These are phyloP conservation scores for Polydrusus pterygomalis DNA, from an alignment of 2,888 invertebrate species.

Conservation along the genomic window DNA sequence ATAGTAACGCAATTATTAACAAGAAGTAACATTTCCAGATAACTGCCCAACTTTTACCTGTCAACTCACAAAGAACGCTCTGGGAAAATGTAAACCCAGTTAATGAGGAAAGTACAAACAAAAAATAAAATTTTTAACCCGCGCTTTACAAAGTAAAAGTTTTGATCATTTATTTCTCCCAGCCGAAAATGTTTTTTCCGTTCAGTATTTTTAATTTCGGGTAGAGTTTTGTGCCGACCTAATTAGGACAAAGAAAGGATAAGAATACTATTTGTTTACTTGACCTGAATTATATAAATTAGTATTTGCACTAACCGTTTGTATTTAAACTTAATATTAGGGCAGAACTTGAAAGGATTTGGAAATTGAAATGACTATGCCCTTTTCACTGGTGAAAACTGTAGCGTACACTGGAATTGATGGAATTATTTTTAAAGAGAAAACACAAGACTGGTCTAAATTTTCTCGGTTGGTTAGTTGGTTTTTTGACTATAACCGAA, in stretches of 20 bases:
- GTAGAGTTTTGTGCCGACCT: constrained; percentile 1
- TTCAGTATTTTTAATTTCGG: not conserved
- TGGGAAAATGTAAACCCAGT: constrained; percentile 12
- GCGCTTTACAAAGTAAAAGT: constrained; percentile 10
- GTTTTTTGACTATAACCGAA: too few relatives aligned
- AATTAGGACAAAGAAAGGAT: not conserved
- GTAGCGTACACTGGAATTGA: too few relatives aligned
- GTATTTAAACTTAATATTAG: not conserved
- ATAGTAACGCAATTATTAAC: not conserved
- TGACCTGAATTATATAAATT: constrained; percentile 6
- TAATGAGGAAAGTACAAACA: constrained; percentile 15
- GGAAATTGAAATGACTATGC: not conserved
- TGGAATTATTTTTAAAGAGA: too few relatives aligned
- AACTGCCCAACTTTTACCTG: constrained; percentile 19
- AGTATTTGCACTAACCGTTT: not conserved
- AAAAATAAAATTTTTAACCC: constrained; percentile 2
- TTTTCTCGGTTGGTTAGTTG: too few relatives aligned
- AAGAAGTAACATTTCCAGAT: constrained; percentile 11
- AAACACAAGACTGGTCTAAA: too few relatives aligned
- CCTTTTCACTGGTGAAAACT: too few relatives aligned
- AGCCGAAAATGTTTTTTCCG: not conserved
- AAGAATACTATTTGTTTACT: constrained; percentile 3
- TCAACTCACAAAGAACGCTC: constrained; percentile 23
- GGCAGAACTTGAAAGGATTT: not conserved
- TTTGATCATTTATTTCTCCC: constrained; percentile 1